Evolutionary conservation across 2,797 vertebrate genomes (phyloP).

Genomic region (Echeneis naucrates): DNA sequence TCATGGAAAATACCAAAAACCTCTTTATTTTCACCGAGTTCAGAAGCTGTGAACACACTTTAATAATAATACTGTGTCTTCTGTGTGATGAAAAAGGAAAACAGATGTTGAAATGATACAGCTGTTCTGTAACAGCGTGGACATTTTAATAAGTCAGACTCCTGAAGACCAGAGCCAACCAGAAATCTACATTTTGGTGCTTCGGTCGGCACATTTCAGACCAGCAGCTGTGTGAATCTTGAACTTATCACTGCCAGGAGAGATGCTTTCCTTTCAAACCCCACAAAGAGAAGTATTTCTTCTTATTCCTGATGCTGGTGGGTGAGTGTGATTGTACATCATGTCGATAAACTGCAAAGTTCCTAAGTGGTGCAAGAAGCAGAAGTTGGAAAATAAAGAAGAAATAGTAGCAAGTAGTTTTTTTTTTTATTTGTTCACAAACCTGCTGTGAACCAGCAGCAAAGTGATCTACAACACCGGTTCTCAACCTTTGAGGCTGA

Average conservation of each 20-base stretch:
- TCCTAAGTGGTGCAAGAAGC: conserved; percentile 39
- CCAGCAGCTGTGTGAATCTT: conserved; percentile 27
- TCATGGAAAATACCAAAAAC: conserved; percentile 9
- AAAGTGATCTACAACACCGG: conserved; percentile 46
- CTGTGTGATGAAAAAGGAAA: conserved; percentile 19
- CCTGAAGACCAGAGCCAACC: conserved; percentile 9
- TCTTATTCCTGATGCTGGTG: conserved; percentile 34
- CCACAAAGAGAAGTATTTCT: conserved; percentile 28
- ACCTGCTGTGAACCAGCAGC: conserved; percentile 75
- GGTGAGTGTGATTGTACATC: conserved; percentile 30
- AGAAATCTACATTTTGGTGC: conserved; percentile 17
- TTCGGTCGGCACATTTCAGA: conserved; percentile 21
- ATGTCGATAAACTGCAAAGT: conserved; percentile 31
- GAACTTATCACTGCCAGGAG: conserved; percentile 34
- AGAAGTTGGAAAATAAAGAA: conserved; percentile 45
- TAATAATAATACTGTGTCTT: background rate
- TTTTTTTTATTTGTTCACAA: conserved; percentile 71
- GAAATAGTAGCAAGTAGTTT: conserved; percentile 49
- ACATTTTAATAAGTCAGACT: conserved; percentile 19
- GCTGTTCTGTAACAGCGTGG: background rate
- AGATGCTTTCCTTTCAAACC: conserved; percentile 21
- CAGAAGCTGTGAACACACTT: conserved; percentile 18
- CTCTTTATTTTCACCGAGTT: conserved; percentile 25
- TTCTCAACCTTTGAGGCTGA: conserved; percentile 31
- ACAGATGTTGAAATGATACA: conserved; percentile 23